These are phyloP conservation scores for Gila orcuttii DNA, from an alignment of 2,113 vertebrate genomes.

Conservation along the genomic window DNA sequence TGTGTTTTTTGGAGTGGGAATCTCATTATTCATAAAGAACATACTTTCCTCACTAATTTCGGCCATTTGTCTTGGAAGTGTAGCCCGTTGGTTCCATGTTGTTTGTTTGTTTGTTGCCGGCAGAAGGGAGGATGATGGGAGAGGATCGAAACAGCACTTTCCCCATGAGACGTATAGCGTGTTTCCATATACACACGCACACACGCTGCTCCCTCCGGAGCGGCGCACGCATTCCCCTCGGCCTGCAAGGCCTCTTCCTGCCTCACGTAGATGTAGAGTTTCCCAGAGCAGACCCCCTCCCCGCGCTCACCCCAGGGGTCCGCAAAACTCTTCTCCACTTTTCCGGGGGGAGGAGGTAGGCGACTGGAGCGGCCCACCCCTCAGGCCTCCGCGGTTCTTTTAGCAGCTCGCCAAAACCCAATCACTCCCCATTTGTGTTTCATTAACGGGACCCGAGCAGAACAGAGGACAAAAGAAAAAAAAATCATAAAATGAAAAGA, in stretches of 20 bases:
- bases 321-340: conserved; percentile 43
- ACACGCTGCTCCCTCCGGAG: conserved; percentile 27
- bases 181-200: conserved; percentile 32
- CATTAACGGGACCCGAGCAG: conserved; percentile 66
- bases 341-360: conserved; percentile 1
- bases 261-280: conserved; percentile 73
- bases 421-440: conserved; percentile 71
- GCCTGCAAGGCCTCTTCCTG: conserved; percentile 71
- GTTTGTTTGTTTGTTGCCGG: conserved; percentile 75
- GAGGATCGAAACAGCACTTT: conserved; percentile 64
- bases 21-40: conserved; percentile 50
- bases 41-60: conserved; percentile 45
- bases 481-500: conserved; percentile 58
- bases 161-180: conserved; percentile 57
- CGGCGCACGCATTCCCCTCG: conserved; percentile 47
- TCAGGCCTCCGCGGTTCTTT: conserved; percentile 28
- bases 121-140: conserved; percentile 54
- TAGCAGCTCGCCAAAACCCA: conserved; percentile 57
- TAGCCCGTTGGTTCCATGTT: conserved; percentile 59
- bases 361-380: conserved; percentile 14
- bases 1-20: conserved; percentile 30
- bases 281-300: conserved; percentile 66
- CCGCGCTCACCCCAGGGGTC: conserved; percentile 41
- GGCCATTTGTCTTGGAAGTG: conserved; percentile 70
- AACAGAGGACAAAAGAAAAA: conserved; percentile 63